A percentile compares a stretch with the other conserved stretches of the same genome.
phyloP scores from a whole-genome alignment of 2,888 invertebrate species.

The Amiota communis region DNA sequence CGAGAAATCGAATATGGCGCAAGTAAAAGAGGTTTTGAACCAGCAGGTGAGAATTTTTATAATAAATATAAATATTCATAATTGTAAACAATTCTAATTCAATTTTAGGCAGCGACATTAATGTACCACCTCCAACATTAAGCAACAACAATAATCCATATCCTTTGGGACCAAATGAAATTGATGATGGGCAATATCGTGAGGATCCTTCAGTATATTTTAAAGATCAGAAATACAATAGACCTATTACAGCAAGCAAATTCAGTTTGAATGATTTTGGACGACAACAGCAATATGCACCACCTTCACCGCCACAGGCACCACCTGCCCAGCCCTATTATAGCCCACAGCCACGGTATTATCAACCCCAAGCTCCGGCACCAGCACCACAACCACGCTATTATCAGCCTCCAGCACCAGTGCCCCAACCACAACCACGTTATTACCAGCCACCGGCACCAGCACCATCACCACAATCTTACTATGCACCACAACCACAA shows the following conservation, averaged over 20 bases:
- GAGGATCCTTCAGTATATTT: slow-evolving; percentile 88
- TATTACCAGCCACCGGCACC: slow-evolving; percentile 68
- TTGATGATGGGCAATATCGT: slow-evolving; percentile 89
- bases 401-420: slow-evolving; percentile 66
- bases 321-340: slow-evolving; percentile 57
- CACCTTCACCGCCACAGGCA: slow-evolving; percentile 52
- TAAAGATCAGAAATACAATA: slow-evolving; percentile 79
- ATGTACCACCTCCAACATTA: slow-evolving; percentile 89
- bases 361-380: slow-evolving; percentile 65
- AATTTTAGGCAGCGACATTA: slow-evolving; percentile 77
- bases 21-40: slow-evolving; percentile 86
- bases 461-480: slow-evolving; percentile 60
- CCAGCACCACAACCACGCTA: slow-evolving; percentile 65
- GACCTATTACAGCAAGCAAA: slow-evolving; percentile 67
- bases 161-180: slow-evolving; percentile 76
- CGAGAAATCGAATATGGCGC: slow-evolving; percentile 91
- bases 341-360: slow-evolving; percentile 58
- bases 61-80: neutral
- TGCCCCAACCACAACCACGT: slow-evolving; percentile 55
- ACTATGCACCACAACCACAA: slow-evolving; percentile 58
- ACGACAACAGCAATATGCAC: slow-evolving; percentile 52
- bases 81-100: neutral
- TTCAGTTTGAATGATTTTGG: slow-evolving; percentile 70
- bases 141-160: slow-evolving; percentile 75
- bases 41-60: slow-evolving; percentile 77